Conservation (phyloP, 2,113 vertebrate species). For the Mus musculus region DNA sequence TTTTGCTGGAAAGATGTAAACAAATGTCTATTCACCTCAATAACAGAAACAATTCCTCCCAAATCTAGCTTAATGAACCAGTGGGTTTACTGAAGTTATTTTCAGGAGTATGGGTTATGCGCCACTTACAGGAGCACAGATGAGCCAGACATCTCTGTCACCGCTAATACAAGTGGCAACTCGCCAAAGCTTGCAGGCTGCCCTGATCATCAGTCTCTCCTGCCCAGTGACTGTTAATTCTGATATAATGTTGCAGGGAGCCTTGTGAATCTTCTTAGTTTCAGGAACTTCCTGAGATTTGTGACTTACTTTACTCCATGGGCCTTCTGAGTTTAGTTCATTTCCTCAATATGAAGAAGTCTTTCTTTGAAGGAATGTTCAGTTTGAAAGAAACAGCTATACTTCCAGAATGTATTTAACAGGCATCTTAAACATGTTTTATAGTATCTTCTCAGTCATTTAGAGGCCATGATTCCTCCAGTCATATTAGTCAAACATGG, state of each 20-base stretch:
- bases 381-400: neutral
- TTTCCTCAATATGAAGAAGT: neutral
- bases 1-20: neutral
- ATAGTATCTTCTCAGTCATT: neutral
- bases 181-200: neutral
- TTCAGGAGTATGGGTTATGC: neutral
- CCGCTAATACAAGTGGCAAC: neutral
- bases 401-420: neutral
- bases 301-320: neutral
- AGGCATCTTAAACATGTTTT: neutral
- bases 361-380: neutral
- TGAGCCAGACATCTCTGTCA: too few relatives aligned
- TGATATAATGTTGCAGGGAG: neutral
- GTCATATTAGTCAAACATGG: neutral
- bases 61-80: neutral
- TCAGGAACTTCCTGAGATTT: neutral
- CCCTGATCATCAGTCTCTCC: neutral
- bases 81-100: neutral
- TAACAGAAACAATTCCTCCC: neutral
- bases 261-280: neutral
- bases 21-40: neutral
- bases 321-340: neutral
- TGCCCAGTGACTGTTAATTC: too few relatives aligned
- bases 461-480: neutral
- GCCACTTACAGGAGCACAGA: neutral